Percentiles rank a stretch among this genome's conserved stretches.
These are phyloP conservation scores for Acrocephalus arundinaceus DNA, from an alignment of 2,113 vertebrate genomes.

Conservation along the genomic window DNA sequence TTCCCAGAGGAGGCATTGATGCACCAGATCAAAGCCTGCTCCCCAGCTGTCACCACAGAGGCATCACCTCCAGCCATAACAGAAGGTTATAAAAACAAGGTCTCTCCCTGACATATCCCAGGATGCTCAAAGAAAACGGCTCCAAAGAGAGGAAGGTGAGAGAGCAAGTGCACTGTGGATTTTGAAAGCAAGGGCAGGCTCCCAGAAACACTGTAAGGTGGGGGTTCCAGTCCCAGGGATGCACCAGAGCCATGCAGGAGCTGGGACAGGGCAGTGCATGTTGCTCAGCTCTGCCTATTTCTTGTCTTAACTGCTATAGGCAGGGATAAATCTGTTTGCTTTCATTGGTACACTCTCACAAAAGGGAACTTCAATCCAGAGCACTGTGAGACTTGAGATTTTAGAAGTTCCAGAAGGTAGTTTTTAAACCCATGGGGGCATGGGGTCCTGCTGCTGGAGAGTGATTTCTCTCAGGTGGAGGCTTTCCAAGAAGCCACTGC, in stretches of 20 bases:
- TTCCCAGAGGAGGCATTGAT: constrained; percentile 31
- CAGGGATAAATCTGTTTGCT: not conserved
- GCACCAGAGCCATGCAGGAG: fast-evolving
- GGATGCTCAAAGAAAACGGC: not conserved
- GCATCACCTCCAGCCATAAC: constrained; percentile 41
- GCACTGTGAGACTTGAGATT: not conserved
- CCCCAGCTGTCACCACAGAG: not conserved
- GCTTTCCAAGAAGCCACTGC: not conserved
- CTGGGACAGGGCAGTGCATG: fast-evolving
- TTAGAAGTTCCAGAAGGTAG: not conserved
- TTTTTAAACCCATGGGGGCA: not conserved
- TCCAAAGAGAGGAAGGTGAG: not conserved
- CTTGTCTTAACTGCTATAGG: not conserved
- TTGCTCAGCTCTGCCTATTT: not conserved
- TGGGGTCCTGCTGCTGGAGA: not conserved
- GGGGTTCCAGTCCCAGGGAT: not conserved
- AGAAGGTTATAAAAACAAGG: constrained; percentile 51
- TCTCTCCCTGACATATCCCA: constrained; percentile 10
- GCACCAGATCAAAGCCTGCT: constrained; percentile 48
- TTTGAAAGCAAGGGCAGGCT: not conserved
- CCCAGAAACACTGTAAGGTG: fast-evolving
- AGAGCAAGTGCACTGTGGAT: not conserved
- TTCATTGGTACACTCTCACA: not conserved
- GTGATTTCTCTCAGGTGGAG: not conserved
- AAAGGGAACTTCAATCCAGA: not conserved